phyloP scores from a whole-genome alignment of 2,113 vertebrate species.

The Capreolus pygargus region DNA sequence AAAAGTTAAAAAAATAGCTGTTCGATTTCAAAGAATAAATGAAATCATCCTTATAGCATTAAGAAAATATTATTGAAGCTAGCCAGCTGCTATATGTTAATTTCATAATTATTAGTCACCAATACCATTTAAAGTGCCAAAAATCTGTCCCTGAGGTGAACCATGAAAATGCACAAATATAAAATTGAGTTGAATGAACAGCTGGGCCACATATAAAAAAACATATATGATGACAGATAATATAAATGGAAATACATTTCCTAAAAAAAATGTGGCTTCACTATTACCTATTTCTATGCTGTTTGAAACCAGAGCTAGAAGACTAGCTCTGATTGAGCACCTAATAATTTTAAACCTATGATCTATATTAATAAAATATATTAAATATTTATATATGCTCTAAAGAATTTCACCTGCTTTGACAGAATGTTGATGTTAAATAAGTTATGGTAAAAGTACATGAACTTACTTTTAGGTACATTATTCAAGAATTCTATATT shows the following conservation, averaged over 20 bases:
- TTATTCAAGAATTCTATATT: conserved; percentile 25
- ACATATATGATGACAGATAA: background rate
- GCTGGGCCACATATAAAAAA: background rate
- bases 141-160: background rate
- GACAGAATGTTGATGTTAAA: conserved; percentile 29
- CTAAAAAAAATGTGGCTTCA: background rate
- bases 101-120: background rate
- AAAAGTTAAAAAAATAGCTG: background rate
- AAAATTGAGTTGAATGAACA: background rate
- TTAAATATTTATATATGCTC: conserved; percentile 15
- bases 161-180: background rate
- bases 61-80: background rate
- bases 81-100: background rate
- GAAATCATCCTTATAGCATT: background rate
- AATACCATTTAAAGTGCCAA: background rate
- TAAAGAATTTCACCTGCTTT: conserved; percentile 32
- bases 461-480: conserved; percentile 14
- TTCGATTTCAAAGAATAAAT: background rate
- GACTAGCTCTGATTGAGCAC: background rate
- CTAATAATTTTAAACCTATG: conserved; percentile 31
- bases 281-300: background rate
- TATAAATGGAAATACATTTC: background rate
- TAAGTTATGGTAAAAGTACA: conserved; percentile 5
- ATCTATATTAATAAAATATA: conserved; percentile 21
- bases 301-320: conserved; percentile 40